These are phyloP conservation scores for Caenorhabditis japonica DNA, from an alignment of 2,888 invertebrate species.

Conservation along the genomic window DNA sequence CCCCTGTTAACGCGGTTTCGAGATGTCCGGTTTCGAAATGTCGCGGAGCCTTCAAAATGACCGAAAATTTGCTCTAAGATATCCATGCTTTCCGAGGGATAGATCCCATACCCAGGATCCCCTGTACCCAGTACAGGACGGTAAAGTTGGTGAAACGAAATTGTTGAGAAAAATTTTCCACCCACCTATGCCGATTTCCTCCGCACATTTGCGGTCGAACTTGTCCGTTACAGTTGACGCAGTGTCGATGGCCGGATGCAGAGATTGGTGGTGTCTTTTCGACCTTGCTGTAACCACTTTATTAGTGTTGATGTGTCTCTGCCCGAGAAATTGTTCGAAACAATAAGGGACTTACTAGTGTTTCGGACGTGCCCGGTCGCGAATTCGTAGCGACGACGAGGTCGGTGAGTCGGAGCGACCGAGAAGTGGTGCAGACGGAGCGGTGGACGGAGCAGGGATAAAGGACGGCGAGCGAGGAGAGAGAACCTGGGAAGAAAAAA, in stretches of 20 bases:
- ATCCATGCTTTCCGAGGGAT: too few species aligned
- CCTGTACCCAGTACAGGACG: too few species aligned
- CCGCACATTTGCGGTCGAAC: constrained; percentile 74
- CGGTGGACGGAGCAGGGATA: neutral
- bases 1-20: too few species aligned
- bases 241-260: constrained; percentile 66
- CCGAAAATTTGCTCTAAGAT: too few species aligned
- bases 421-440: constrained; percentile 10
- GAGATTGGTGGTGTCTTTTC: constrained; percentile 73
- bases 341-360: constrained; percentile 40
- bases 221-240: constrained; percentile 70
- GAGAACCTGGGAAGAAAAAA: constrained; percentile 27
- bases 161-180: neutral
- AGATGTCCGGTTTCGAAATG: too few species aligned
- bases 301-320: constrained; percentile 44
- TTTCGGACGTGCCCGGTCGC: constrained; percentile 44
- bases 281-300: constrained; percentile 68
- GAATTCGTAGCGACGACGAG: constrained; percentile 21
- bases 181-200: constrained; percentile 60
- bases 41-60: too few species aligned
- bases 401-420: constrained; percentile 30
- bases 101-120: too few species aligned
- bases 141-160: too few species aligned
- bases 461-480: constrained; percentile 31
- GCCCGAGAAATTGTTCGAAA: neutral